These are phyloP conservation scores for Pteronura brasiliensis DNA, from an alignment of 2,113 vertebrate species.

Conservation along the genomic window DNA sequence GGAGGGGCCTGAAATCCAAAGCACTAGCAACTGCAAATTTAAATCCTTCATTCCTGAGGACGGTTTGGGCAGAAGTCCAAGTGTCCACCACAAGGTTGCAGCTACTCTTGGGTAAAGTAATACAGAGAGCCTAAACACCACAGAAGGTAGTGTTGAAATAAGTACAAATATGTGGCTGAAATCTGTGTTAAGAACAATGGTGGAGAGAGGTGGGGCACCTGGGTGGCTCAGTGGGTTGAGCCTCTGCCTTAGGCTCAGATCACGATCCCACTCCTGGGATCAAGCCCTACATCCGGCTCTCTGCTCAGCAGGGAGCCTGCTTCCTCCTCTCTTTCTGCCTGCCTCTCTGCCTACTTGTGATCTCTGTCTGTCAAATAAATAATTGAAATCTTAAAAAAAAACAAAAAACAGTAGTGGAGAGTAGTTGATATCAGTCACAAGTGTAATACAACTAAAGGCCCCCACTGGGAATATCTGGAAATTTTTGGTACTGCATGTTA, in stretches of 20 bases:
- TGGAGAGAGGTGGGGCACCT: background rate
- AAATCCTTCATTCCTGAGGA: background rate
- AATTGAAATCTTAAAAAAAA: too few species aligned
- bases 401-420: background rate
- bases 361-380: too few species aligned
- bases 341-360: too few species aligned
- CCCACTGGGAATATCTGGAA: background rate
- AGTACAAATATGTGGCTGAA: background rate
- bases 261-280: too few species aligned
- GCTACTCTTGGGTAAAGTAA: background rate
- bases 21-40: background rate
- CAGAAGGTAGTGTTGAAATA: background rate
- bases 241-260: too few species aligned
- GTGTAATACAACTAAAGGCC: background rate
- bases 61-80: background rate
- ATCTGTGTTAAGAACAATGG: background rate
- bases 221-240: too few species aligned
- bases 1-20: background rate
- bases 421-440: background rate
- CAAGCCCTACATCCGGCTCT: rapidly evolving
- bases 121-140: background rate
- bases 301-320: too few species aligned
- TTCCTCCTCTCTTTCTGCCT: too few species aligned
- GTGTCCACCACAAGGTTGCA: background rate
- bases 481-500: background rate